Base-by-base conservation (phyloP, 2,113 vertebrate genomes). In the Thunnus thynnus region DNA sequence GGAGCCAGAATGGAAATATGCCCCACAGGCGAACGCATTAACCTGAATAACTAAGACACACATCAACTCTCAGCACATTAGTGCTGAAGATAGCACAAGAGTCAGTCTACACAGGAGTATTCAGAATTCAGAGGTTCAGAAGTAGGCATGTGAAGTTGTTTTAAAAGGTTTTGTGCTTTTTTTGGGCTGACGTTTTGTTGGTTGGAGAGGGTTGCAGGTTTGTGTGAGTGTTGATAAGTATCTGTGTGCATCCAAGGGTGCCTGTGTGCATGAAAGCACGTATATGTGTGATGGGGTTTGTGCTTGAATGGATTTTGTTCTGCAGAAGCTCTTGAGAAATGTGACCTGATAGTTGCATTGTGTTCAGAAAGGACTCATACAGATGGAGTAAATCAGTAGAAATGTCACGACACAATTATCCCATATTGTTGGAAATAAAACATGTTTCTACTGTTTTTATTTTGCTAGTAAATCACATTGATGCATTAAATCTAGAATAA, bases 11-110 rank as follows among this genome's bases (percentile, higher is more conserved):
- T 89, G 87, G 85, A 88, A 89, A 87, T 86, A 82, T 81, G 79
- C 76, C 91, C 87, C 83, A 73, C 77, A 83, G 91, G 79, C 81
- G 18, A 91, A 91, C 6, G 27, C 85, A 92, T 93, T 89, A 93
- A 93, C 93, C 87, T 92, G 90, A 91, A 92, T 92, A 92, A 89
- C 88, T 86, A 84, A 92, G 85, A 87, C 70, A 70, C 83, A 80
- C 87, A 82, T 85, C 77, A 70, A 64, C 86, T 79, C 72, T 76
- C 69, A 51, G 80, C 82, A 64, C 79, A 67, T 84, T 72, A 77
- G 51, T 46, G 82, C 85, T 73, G 80, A 83, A 83, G 88, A 81
- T 77, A 88, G 84, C 81, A 84, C 4, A 10, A 73, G 62, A 64
- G 63, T 68, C 41, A 46, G 14, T 30, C 69, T 65, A n/a, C 77